phyloP scores from a whole-genome alignment of 2,113 vertebrate genomes.

The Helogale parvula region DNA sequence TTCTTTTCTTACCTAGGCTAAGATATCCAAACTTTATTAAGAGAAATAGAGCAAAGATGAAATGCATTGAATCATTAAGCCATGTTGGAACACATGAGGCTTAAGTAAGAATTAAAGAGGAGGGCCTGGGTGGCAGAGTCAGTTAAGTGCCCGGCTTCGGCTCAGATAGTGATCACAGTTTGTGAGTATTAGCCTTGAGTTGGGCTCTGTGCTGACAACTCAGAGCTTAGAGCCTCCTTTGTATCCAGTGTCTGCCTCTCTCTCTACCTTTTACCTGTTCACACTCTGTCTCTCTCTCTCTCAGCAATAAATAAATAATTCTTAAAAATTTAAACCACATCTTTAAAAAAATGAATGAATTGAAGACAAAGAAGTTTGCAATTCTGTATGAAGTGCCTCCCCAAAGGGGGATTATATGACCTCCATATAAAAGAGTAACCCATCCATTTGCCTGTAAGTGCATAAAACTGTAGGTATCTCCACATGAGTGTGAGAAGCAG shows the following conservation, averaged over 20 bases:
- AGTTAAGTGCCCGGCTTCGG: too few relatives aligned
- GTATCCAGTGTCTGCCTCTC: too few relatives aligned
- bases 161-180: too few relatives aligned
- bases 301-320: too few relatives aligned
- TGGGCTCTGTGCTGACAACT: too few relatives aligned
- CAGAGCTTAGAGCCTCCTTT: too few relatives aligned
- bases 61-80: neutral
- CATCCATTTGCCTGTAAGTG: neutral
- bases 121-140: too few relatives aligned
- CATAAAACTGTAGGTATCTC: accelerated
- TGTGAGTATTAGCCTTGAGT: too few relatives aligned
- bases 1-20: neutral
- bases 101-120: neutral
- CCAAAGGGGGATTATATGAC: neutral
- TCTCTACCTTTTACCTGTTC: too few relatives aligned
- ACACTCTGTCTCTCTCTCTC: too few relatives aligned
- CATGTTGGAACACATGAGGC: neutral
- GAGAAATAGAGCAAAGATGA: neutral
- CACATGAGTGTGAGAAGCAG: neutral
- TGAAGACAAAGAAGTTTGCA: neutral
- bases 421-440: neutral
- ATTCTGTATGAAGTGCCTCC: neutral
- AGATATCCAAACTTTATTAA: neutral
- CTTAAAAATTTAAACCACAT: too few relatives aligned
- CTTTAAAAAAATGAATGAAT: neutral